Evolutionary conservation across 2,888 invertebrate genomes (phyloP), one percentile per base, ranked within the genome.

Genomic region (Cephus sareptanus): DNA sequence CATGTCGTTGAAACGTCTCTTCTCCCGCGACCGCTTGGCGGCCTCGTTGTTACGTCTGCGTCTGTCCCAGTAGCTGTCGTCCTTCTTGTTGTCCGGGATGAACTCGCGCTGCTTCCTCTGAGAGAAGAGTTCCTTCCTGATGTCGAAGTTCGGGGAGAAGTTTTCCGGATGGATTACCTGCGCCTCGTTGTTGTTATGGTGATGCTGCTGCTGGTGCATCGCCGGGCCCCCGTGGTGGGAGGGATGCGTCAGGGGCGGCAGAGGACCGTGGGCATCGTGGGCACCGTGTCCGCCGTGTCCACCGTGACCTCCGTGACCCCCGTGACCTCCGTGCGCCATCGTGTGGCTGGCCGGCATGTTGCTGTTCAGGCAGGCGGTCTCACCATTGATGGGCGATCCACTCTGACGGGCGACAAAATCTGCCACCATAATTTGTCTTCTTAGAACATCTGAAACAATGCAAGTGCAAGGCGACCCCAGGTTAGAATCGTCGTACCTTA

Each of bases 51-150:
- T 99, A 80, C 98, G 94, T 82, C 98, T 94, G 79, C 99, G 94
- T 79, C 98, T 95, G 92, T 98, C 98, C 99, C 99, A 99, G 92
- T 99, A 99, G 89, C 97, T 97, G 87, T 98, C 98, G 89, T 99
- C 98, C 91, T 99, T 99, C 91, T 98, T 98, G 92, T 95, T 97
- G 91, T 98, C 98, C 0, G 98, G 98, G 82, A 98, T 98, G 92
- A 99, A 98, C 91, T 98, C 98, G 23, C 99, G 94, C 90, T 98
- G 98, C 90, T 98, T 98, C 87, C 98, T 94, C 88, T 97, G 96
- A 1, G 96, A 96, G 92, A 97, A 97, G 88, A 97, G 94, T 84
- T 97, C 97, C 89, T 97, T 97, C 84, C 96, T 94, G 84, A 92
- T 82, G 90, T 92, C 86, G 88, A 92, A 88, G 87, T 90, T 87